These are phyloP conservation scores for Cirrhinus mrigala DNA, from an alignment of 2,797 vertebrate species.

Conservation along the genomic window DNA sequence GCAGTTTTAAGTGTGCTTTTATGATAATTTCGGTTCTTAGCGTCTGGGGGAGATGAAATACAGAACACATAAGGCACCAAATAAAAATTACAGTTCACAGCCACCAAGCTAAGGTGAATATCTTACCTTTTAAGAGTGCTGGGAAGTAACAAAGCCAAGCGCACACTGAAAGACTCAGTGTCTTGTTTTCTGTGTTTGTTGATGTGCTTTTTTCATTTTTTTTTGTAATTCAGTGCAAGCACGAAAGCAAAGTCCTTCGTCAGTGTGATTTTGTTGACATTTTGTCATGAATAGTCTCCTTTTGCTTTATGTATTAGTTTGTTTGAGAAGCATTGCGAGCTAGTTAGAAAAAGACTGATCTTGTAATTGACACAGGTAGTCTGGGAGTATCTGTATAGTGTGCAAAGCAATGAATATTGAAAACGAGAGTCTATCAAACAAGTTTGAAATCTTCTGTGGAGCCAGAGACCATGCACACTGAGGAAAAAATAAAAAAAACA, in stretches of 20 bases:
- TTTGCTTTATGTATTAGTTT: neutral
- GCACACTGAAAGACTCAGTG: neutral
- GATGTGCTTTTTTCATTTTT: neutral
- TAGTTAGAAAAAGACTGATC: neutral
- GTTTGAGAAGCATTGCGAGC: neutral
- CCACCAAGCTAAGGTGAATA: constrained; percentile 30
- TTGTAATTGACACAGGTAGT: neutral
- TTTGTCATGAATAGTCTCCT: neutral
- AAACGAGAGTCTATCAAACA: no score
- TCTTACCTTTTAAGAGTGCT: constrained; percentile 36
- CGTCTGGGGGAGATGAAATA: constrained; percentile 36
- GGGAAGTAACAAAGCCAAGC: neutral
- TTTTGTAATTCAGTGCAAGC: neutral
- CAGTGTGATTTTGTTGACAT: neutral
- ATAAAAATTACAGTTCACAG: constrained; percentile 33
- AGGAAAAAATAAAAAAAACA: no score
- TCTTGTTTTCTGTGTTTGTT: neutral
- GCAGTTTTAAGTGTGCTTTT: constrained; percentile 44
- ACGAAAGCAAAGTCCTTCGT: neutral
- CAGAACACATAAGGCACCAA: constrained; percentile 23
- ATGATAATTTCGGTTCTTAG: constrained; percentile 44
- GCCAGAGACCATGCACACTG: no score
- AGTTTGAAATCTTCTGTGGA: no score
- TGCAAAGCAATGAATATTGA: neutral
- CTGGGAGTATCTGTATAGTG: neutral